Base-by-base conservation (phyloP, 2,113 vertebrate genomes). In the Chamaea fasciata region DNA sequence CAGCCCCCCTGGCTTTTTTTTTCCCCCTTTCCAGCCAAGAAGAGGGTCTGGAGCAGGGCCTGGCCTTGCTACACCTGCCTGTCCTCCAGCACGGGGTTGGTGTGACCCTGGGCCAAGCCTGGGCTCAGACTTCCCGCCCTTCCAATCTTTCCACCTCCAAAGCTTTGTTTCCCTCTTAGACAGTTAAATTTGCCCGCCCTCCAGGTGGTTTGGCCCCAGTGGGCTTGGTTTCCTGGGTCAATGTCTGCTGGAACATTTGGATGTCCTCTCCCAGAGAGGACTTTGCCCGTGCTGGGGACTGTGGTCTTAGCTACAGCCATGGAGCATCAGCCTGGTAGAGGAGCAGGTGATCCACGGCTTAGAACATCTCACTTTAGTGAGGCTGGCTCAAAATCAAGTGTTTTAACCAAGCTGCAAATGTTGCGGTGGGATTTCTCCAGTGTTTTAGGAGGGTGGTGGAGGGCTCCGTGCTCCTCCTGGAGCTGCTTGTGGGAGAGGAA, bases 291-390 rank as follows among this genome's bases (percentile, higher is more conserved):
- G 35, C 26, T 46, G 30, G 22, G 10, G 18, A 11, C 35, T 22
- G 11, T 0, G 0, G 8, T 26, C 16, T 52, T 4, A 21, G 52
- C 49, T 73, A 15, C 44, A 56, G 39, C 26, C 12, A 0, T 14
- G 62, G 41, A 37, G 33, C 1, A 1, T 15, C 67, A 67, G 69
- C 41, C 69, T 60, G 62, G 22, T 9, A 8, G 22, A 28, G 23
- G 4, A 17, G 52, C 0, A 0, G 56, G 78, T 33, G 65, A 42
- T 35, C 14, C 59, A 39, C 31, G 18, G 0, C 57, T 65, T 41
- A 9, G 46, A 26, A 68, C 55, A 19, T 28, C 75, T 88, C 71
- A 1, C 11, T n/a, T 68, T 14, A 41, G 47, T 10, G 62, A 52
- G 33, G 11, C 13, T 90, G 79, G 23, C 88, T 85, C 59, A 11